phyloP scores from a whole-genome alignment of 1,140 invertebrate species.

The Metaphire vulgaris region DNA sequence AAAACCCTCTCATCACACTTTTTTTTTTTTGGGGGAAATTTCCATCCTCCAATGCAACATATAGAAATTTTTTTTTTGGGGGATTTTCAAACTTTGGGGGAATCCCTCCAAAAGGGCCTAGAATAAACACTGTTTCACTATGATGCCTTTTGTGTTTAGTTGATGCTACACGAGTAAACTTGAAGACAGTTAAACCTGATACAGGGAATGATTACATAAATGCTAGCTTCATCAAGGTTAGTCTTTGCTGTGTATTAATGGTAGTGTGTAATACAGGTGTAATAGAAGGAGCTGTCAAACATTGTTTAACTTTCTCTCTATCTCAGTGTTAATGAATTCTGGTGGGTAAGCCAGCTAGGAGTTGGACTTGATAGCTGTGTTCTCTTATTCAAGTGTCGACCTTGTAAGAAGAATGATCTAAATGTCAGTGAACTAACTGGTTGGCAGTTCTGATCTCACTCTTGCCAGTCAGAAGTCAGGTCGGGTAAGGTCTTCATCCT shows the following conservation, averaged over 20 bases:
- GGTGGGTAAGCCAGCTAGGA: not conserved
- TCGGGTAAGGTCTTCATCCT: too few species aligned
- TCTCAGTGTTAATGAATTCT: not conserved
- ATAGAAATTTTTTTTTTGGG: not conserved
- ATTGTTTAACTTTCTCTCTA: not conserved
- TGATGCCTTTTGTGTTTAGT: not conserved
- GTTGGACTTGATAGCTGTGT: not conserved
- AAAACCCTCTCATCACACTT: too few species aligned
- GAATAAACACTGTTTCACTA: not conserved
- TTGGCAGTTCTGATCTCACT: too few species aligned
- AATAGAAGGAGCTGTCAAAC: not conserved
- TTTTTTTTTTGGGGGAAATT: not conserved
- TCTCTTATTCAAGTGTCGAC: not conserved
- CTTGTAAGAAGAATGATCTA: too few species aligned
- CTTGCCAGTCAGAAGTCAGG: too few species aligned
- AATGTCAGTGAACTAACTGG: too few species aligned
- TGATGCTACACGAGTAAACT: not conserved
- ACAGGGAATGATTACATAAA: not conserved
- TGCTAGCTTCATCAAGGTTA: not conserved
- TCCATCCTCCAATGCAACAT: not conserved
- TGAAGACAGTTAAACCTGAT: not conserved
- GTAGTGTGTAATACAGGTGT: too few species aligned
- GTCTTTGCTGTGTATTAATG: too few species aligned
- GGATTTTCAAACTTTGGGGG: too few species aligned
- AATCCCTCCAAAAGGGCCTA: not conserved